Conservation (phyloP, 1,140 invertebrate genomes). For the Drosophila sucinea region DNA sequence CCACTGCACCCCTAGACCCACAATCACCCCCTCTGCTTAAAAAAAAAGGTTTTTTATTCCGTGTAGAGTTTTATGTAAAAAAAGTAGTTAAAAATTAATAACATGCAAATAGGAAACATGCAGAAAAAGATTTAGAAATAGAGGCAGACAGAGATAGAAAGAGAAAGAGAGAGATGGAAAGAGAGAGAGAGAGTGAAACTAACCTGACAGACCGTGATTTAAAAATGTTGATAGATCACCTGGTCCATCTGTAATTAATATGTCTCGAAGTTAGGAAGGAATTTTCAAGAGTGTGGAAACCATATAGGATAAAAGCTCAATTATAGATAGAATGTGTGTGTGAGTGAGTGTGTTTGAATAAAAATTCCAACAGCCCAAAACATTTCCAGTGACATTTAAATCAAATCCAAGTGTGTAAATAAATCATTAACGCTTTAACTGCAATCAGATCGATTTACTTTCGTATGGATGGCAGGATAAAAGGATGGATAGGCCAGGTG, state of each 20-base stretch:
- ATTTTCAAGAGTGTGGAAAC: constrained; percentile 35
- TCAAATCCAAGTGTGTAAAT: constrained; percentile 72
- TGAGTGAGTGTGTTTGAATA: constrained; percentile 27
- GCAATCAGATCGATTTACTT: constrained; percentile 70
- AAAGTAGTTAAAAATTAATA: constrained; percentile 55
- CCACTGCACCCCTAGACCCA: background rate
- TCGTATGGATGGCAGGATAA: constrained; percentile 7
- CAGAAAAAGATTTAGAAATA: constrained; percentile 28
- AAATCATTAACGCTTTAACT: constrained; percentile 77
- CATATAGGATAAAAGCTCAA: constrained; percentile 6
- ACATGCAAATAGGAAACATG: constrained; percentile 68
- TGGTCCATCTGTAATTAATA: constrained; percentile 82
- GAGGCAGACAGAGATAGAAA: constrained; percentile 25
- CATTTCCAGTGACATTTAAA: constrained; percentile 54
- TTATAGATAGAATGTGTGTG: background rate
- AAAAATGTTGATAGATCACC: constrained; percentile 82
- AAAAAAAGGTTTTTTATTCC: constrained; percentile 9
- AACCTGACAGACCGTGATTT: constrained; percentile 83
- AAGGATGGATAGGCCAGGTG: no score
- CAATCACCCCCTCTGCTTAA: background rate
- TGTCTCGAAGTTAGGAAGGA: constrained; percentile 57
- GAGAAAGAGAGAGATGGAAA: constrained; percentile 27
- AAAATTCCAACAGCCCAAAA: constrained; percentile 16
- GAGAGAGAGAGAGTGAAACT: constrained; percentile 54
- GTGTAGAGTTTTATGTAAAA: constrained; percentile 48